Percentiles rank a stretch among this genome's conserved stretches.
Conservation (phyloP, 2,797 vertebrate genomes). For the Coregonus ussuriensis region DNA sequence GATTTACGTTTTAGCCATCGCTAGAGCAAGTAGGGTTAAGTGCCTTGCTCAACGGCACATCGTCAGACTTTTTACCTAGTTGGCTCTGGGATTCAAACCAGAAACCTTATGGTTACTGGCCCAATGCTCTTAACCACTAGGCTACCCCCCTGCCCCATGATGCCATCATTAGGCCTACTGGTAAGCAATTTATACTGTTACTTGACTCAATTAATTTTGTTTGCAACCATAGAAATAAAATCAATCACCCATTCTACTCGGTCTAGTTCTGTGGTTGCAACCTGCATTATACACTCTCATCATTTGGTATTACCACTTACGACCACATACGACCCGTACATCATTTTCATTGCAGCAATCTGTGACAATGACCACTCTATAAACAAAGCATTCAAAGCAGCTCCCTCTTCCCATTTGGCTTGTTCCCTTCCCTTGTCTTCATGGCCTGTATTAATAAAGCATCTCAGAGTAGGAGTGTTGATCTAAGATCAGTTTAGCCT, state of each 20-base stretch:
- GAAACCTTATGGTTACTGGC: too few relatives aligned
- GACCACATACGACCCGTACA: neutral
- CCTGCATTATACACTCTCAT: neutral
- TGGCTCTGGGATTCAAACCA: too few relatives aligned
- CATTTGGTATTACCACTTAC: neutral
- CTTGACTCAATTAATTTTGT: neutral
- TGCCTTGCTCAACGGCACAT: too few relatives aligned
- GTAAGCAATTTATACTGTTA: neutral
- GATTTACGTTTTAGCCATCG: too few relatives aligned
- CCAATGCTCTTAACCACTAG: too few relatives aligned
- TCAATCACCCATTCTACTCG: neutral
- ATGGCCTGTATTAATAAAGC: neutral
- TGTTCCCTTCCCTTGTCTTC: neutral
- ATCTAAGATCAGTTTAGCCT: too few relatives aligned
- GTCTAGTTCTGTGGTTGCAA: neutral
- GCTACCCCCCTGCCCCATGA: too few relatives aligned
- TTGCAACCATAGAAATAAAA: neutral
- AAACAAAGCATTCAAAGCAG: neutral
- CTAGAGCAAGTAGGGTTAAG: too few relatives aligned
- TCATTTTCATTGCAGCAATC: neutral
- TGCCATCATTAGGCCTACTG: neutral
- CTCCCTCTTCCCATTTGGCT: neutral
- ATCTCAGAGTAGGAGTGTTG: neutral
- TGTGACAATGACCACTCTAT: neutral
- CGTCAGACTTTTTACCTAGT: too few relatives aligned